A percentile compares a stretch with the other conserved stretches of the same genome.
These are phyloP conservation scores for Orius insidiosus DNA, from an alignment of 1,140 invertebrate species.

Conservation along the genomic window DNA sequence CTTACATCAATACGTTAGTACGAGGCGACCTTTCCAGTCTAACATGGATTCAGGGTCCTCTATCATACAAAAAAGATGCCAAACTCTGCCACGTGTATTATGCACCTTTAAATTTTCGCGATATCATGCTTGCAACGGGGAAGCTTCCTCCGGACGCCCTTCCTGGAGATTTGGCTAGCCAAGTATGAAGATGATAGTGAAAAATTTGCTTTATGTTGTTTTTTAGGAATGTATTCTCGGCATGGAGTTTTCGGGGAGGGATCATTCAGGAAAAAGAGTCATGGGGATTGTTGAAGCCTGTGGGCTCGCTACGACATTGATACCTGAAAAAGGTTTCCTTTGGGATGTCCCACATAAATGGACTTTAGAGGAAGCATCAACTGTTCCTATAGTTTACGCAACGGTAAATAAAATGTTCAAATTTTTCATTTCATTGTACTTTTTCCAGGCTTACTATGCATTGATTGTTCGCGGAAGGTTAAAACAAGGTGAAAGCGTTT, in stretches of 20 bases:
- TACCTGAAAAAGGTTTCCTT: constrained; percentile 32
- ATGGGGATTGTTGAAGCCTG: constrained; percentile 44
- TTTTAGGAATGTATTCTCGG: constrained; percentile 2
- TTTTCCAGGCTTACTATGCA: constrained; percentile 64
- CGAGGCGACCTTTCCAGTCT: constrained; percentile 83
- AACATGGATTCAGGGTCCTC: constrained; percentile 78
- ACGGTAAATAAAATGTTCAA: constrained; percentile 34
- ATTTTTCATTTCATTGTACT: constrained; percentile 6
- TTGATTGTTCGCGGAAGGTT: constrained; percentile 69
- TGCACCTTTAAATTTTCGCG: constrained; percentile 88
- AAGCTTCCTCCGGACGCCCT: constrained; percentile 88
- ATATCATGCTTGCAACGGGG: constrained; percentile 92
- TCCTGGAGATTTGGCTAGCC: constrained; percentile 62
- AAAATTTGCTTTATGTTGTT: not conserved
- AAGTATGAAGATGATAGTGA: not conserved
- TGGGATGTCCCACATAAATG: constrained; percentile 67
- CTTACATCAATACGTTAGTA: constrained; percentile 78
- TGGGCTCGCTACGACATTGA: constrained; percentile 39
- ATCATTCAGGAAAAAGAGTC: constrained; percentile 34
- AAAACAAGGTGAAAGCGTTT: constrained; percentile 61
- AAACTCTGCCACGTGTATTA: constrained; percentile 79
- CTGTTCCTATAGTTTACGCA: constrained; percentile 65
- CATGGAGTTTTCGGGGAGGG: constrained; percentile 41
- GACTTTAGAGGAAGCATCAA: constrained; percentile 71
- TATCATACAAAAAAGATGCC: constrained; percentile 34